Evolutionary conservation across 2,113 vertebrate genomes (phyloP), one percentile per base, ranked within the genome.

Genomic region (Labeo rohita): DNA sequence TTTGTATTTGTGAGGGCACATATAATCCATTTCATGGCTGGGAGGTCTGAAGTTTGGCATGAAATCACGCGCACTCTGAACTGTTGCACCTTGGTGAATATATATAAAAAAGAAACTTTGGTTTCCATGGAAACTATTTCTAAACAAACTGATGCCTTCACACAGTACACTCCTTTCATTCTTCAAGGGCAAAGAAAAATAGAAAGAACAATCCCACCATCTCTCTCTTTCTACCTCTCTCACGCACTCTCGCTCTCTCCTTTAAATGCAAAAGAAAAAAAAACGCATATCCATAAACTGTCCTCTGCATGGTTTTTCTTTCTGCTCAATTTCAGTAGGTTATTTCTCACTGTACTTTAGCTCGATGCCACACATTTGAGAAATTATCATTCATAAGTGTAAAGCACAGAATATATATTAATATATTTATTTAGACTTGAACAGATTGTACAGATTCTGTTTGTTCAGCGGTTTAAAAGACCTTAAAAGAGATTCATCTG

Each of bases 71-170:
- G 76, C 68, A 75, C 13, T 18, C n/a, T 59, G 63, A 89, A 34
- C 63, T 74, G 39, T n/a, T 83, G 85, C 59, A 72, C 45, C 49
- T 43, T 73, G 50, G 18, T 39, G 49, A 54, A 52, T 23, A 72
- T 76, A 36, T 13, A 54, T 68, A 68, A 18, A 59, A 74, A 72
- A 80, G 12, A 78, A 84, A 83, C 77, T 82, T 77, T 45, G 28
- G 90, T 91, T 90, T 86, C 89, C 66, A 85, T 90, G 86, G 89
- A 73, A 86, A 91, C 87, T 47, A 73, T 78, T 82, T 88, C 65
- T 72, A 85, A 88, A 87, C 80, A 87, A 87, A 80, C 72, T 36
- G 65, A 61, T 39, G 59, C 85, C 65, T 77, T 80, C 68, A 80
- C 83, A 86, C 59, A 87, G 75, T 10, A 82, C 70, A 70, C 10